Conservation (phyloP, 2,113 vertebrate species). For the Nyctereutes procyonoides region DNA sequence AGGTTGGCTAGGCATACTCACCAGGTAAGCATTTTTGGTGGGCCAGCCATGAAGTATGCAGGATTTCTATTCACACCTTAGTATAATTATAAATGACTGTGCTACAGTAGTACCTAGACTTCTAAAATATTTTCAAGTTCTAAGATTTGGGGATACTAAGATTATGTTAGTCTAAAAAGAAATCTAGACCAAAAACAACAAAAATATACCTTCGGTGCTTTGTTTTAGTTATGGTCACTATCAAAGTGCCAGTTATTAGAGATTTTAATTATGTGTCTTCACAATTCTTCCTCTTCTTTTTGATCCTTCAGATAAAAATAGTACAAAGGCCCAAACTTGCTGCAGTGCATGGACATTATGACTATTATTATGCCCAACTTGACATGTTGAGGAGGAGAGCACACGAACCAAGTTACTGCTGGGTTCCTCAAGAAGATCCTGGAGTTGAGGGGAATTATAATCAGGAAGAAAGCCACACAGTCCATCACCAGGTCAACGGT, state of each 20-base stretch:
- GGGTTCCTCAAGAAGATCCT: conserved; percentile 67
- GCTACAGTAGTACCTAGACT: too few relatives aligned
- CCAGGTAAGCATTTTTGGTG: background rate
- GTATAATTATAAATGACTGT: background rate
- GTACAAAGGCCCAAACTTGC: conserved; percentile 68
- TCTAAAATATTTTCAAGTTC: conserved; percentile 4
- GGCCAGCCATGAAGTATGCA: background rate
- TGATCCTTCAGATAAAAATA: conserved; percentile 77
- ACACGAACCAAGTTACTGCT: conserved; percentile 48
- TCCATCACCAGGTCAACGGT: conserved; percentile 75
- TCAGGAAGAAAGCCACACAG: conserved; percentile 51
- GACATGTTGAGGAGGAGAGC: conserved; percentile 85
- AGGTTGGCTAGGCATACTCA: background rate
- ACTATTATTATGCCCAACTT: conserved; percentile 87
- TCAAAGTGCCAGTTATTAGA: background rate
- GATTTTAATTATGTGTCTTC: background rate
- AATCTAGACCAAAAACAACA: background rate
- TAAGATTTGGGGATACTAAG: background rate
- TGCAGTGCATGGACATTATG: conserved; percentile 81
- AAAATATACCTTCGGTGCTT: background rate
- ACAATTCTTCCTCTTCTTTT: conserved; percentile 7
- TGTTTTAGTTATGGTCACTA: background rate
- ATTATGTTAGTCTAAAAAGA: conserved; percentile 15
- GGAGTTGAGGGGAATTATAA: conserved; percentile 73
- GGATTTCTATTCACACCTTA: background rate